Base-by-base conservation (phyloP, 2,888 invertebrate genomes). In the Troides oblongomaculatus region DNA sequence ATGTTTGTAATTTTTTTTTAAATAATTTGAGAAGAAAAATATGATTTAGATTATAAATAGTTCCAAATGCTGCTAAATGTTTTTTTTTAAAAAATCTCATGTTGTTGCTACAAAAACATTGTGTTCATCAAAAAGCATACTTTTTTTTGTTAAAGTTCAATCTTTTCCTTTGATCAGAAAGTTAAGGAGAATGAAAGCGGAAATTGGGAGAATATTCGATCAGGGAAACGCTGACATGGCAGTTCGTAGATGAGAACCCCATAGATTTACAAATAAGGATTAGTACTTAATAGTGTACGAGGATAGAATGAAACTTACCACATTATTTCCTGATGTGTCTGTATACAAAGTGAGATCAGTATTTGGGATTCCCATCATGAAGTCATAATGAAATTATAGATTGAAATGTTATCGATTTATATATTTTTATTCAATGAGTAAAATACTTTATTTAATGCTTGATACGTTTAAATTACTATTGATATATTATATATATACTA, bases 231-330 rank as follows among this genome's bases (percentile, higher is more conserved):
- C 69, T 69, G 69, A 69, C 69, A 39, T 62, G 56, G 25, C 64
- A 46, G 50, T 62, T 62, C 43, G 36, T 5, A 62, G 56, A 61
- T 61, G 21, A 46, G 61, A 62, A n/a, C 53, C 62, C 46, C 39
- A 65, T 65, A 62, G 21, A 69, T 65, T 65, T 69, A 69, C 57
- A 69, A 65, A 69, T 69, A 57, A 62, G 62, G 65, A 25, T 58
- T 43, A 68, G 30, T 46, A 21, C 18, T 17, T 39, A 53, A 53
- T 53, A 57, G 53, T 56, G n/a, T 61, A 69, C 61, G 62, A n/a
- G 65, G 25, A 46, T n/a, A 10, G 60, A 69, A 60, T 64, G 56
- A 69, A 64, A 64, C 56, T 60, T 62, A 17, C 57, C 57, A 21
- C n/a, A 57, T 57, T 7, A 12, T 50, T 50, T 50, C 10, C 4